Conservation (phyloP, 1,140 invertebrate species). For the Apis dorsata region DNA sequence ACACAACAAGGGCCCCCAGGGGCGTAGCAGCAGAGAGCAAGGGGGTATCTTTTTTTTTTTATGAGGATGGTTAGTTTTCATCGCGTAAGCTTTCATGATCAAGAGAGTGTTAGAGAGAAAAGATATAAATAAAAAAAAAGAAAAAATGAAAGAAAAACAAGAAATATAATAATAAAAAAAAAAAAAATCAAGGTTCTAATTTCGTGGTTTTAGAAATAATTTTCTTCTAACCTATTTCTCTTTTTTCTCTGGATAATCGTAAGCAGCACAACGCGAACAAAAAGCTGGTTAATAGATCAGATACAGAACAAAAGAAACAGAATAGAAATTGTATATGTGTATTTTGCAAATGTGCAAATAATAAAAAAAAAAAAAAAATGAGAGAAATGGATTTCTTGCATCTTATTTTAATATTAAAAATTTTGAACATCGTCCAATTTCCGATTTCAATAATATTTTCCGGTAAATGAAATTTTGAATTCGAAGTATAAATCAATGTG, state of each 20-base stretch:
- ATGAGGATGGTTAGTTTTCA: slow-evolving; percentile 54
- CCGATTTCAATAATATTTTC: too few relatives aligned
- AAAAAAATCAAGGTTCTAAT: slow-evolving; percentile 2
- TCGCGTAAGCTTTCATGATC: slow-evolving; percentile 43
- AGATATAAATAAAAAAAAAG: background rate
- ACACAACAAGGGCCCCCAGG: slow-evolving; percentile 77
- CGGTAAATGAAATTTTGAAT: too few relatives aligned
- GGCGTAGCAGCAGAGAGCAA: slow-evolving; percentile 66
- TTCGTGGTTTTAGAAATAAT: slow-evolving; percentile 10
- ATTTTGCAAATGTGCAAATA: background rate
- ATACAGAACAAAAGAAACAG: background rate
- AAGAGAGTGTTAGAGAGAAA: background rate
- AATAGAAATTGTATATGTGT: background rate
- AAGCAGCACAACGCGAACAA: background rate
- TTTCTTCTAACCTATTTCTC: background rate
- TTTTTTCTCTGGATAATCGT: background rate
- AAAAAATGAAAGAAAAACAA: background rate
- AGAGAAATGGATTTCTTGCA: background rate
- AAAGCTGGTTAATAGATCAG: background rate
- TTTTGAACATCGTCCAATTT: too few relatives aligned
- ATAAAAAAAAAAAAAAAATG: background rate
- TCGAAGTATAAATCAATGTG: too few relatives aligned
- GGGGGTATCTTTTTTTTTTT: slow-evolving; percentile 36
- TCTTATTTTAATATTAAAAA: background rate
- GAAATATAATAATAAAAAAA: background rate